phyloP scores from a whole-genome alignment of 2,113 vertebrate genomes.

The Sebastes schlegelii region DNA sequence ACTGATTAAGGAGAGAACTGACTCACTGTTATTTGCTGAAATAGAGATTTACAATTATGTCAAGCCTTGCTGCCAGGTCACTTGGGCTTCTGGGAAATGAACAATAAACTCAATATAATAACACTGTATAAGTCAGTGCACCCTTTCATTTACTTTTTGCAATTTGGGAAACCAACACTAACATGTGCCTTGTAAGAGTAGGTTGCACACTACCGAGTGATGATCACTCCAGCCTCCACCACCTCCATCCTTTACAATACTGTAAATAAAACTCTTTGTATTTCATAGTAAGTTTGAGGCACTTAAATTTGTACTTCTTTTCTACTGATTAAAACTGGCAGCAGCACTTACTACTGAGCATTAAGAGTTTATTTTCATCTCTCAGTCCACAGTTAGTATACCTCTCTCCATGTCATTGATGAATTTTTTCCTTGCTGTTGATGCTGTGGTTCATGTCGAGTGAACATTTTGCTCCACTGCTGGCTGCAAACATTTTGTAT shows the following conservation, averaged over 20 bases:
- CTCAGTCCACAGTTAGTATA: neutral
- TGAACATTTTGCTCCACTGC: neutral
- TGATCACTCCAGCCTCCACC: neutral
- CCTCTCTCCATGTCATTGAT: neutral
- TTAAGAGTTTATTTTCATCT: neutral
- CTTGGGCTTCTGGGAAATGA: constrained; percentile 33
- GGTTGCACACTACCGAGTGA: neutral
- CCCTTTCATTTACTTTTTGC: constrained; percentile 1
- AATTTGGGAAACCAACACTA: neutral
- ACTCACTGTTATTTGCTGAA: constrained; percentile 49
- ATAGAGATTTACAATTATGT: constrained; percentile 22
- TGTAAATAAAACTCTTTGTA: neutral
- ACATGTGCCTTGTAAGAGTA: too few species aligned
- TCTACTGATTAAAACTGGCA: neutral
- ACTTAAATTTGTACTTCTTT: neutral
- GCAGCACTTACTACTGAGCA: neutral
- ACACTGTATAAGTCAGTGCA: neutral
- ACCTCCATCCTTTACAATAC: neutral
- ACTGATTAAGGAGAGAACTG: constrained; percentile 29
- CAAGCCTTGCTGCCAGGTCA: constrained; percentile 36
- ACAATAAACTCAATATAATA: constrained; percentile 45
- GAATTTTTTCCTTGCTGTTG: neutral
- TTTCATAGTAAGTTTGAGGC: neutral
- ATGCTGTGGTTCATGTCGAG: neutral
- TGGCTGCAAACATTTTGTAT: neutral